Evolutionary conservation across 1,140 invertebrate genomes (phyloP).

Genomic region (Aphelenchoides besseyi): DNA sequence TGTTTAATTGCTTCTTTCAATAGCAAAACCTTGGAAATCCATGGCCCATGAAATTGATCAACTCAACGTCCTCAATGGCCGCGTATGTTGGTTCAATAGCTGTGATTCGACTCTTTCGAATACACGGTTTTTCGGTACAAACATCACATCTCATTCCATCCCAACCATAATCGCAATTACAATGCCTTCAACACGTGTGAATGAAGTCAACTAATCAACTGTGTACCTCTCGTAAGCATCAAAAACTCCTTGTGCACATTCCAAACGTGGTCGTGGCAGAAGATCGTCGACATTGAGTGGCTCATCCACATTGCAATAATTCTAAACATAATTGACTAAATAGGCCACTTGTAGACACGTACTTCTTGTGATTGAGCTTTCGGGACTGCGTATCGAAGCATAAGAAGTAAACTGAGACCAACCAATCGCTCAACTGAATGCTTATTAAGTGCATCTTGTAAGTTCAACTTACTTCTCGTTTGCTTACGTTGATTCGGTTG

Average conservation of each 20-base stretch:
- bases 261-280: not conserved
- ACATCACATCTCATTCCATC: not conserved
- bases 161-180: slow-evolving; percentile 15
- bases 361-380: not conserved
- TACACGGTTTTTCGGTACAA: not conserved
- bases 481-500: no score
- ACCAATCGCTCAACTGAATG: slow-evolving; percentile 18
- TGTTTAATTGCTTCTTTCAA: not conserved
- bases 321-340: not conserved
- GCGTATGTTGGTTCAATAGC: not conserved
- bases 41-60: slow-evolving; percentile 2
- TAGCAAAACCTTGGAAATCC: slow-evolving; percentile 12
- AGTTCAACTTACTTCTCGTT: not conserved
- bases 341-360: not conserved
- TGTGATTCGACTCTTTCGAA: not conserved
- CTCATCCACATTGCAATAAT: not conserved
- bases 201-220: not conserved
- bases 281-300: not conserved
- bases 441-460: not conserved
- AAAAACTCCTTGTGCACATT: slow-evolving; percentile 6
- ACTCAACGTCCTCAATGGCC: not conserved
- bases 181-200: not conserved
- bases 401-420: not conserved
- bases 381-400: slow-evolving; percentile 14
- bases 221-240: not conserved